A percentile compares a stretch with the other conserved stretches of the same genome.
These are phyloP conservation scores for Marronus borbonicus DNA, from an alignment of 2,888 invertebrate species.

Conservation along the genomic window DNA sequence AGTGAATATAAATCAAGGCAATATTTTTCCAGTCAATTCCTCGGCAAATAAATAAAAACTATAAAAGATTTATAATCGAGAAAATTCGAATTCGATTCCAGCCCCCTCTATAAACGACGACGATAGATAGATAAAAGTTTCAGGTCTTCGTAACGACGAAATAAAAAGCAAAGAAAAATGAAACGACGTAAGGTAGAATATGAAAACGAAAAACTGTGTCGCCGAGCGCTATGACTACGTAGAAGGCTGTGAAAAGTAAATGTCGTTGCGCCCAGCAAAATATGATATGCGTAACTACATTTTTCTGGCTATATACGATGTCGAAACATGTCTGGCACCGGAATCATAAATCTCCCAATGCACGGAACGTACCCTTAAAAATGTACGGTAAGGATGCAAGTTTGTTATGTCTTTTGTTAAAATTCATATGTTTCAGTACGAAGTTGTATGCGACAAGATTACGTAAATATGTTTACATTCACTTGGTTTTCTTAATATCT, in stretches of 20 bases:
- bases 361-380: conserved; percentile 23
- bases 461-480: conserved; percentile 34
- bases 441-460: conserved; percentile 17
- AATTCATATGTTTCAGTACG: conserved; percentile 33
- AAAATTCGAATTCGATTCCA: conserved; percentile 25
- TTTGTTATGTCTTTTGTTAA: conserved; percentile 42
- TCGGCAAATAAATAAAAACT: conserved; percentile 48
- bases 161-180: neutral
- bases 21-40: conserved; percentile 48
- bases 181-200: conserved; percentile 25
- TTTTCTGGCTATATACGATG: conserved; percentile 40
- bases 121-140: conserved; percentile 35
- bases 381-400: conserved; percentile 31
- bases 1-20: conserved; percentile 46
- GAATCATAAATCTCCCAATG: conserved; percentile 42
- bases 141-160: conserved; percentile 18
- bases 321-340: conserved; percentile 39
- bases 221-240: neutral
- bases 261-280: conserved; percentile 33
- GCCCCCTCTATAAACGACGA: neutral
- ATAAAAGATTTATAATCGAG: conserved; percentile 46
- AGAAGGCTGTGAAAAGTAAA: conserved; percentile 13
- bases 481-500: conserved; percentile 27
- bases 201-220: conserved; percentile 27
- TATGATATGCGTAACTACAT: conserved; percentile 40